Evolutionary conservation across 2,797 vertebrate genomes (phyloP).

Genomic region (Meda fulgida): DNA sequence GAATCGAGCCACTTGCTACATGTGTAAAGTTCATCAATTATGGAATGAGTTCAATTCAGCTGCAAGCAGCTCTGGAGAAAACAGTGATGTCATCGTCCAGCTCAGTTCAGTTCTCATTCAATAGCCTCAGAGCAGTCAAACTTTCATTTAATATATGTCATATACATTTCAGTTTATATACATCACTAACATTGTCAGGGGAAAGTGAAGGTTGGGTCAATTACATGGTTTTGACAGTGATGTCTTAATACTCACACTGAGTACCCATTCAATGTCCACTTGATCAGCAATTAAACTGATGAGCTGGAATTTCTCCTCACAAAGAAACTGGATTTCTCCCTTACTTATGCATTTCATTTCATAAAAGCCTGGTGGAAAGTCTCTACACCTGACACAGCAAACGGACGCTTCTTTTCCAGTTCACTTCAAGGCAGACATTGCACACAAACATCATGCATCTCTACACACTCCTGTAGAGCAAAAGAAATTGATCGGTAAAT

Average conservation of each 20-base stretch:
- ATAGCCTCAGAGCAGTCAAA: neutral
- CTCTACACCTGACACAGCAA: constrained; percentile 32
- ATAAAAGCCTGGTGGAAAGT: neutral
- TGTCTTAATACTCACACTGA: constrained; percentile 1
- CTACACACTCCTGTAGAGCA: constrained; percentile 5
- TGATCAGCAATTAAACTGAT: constrained; percentile 27
- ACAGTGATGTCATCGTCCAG: neutral
- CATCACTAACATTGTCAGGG: neutral
- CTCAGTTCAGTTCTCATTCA: neutral
- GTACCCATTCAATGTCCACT: neutral
- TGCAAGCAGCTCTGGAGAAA: neutral
- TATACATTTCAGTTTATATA: neutral
- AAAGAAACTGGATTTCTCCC: neutral
- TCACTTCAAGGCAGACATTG: constrained; percentile 23
- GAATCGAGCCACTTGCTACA: too few species aligned
- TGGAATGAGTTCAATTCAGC: neutral
- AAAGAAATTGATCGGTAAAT: neutral
- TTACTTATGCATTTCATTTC: constrained; percentile 4
- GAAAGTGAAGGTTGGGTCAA: neutral
- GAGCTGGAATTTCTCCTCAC: constrained; percentile 5
- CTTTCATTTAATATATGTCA: neutral
- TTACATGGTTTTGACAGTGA: constrained; percentile 11
- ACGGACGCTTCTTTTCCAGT: neutral
- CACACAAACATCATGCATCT: constrained; percentile 16
- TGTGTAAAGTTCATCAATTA: neutral